Base-by-base conservation (phyloP, 2,888 invertebrate genomes). In the Palloptera scutellata region DNA sequence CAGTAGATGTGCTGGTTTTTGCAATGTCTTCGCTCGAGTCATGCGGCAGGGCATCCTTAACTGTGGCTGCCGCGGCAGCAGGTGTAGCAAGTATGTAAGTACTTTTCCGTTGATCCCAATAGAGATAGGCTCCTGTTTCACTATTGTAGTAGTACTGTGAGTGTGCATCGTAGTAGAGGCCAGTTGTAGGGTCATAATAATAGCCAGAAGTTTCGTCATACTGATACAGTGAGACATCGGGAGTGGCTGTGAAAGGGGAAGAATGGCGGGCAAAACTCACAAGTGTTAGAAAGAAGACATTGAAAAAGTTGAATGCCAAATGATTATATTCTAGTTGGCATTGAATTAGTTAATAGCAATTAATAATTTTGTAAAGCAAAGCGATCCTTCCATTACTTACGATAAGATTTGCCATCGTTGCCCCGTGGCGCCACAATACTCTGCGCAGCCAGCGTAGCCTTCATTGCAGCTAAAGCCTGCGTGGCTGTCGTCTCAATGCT, bases 91-190 rank as follows among this genome's bases (percentile, higher is more conserved):
- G 64, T 5, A 79, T 72, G 75, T 92, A 92, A 0, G 91, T 91
- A 68, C 87, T 87, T 52, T 87, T 89, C 0, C 90, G 88, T 1
- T 90, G 89, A 86, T 98, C 97, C 97, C 97, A 99, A 81, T 97
- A 98, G 80, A 98, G 89, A 85, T 97, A 99, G 80, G 95, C 92
- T 74, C 92, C 93, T 0, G 92, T 92, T 75, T 93, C 91, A 76
- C 94, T 91, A 84, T 98, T 98, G 86, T 93, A 99, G 85, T 97
- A 99, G 85, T 99, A 99, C 80, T 93, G 96, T 2, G 97, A 95
- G 76, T 91, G 94, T 0, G 96, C 92, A 87, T 99, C 99, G 83
- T 98, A 99, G 85, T 98, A 99, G 15, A 98, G 88, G 0, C 95
- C 95, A 1, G 98, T 97, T 1, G 88, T 87, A 0, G 95, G 91